Evolutionary conservation across 2,888 invertebrate genomes (phyloP), one percentile per base, ranked within the genome.

Genomic region (Leucophenga maculata): DNA sequence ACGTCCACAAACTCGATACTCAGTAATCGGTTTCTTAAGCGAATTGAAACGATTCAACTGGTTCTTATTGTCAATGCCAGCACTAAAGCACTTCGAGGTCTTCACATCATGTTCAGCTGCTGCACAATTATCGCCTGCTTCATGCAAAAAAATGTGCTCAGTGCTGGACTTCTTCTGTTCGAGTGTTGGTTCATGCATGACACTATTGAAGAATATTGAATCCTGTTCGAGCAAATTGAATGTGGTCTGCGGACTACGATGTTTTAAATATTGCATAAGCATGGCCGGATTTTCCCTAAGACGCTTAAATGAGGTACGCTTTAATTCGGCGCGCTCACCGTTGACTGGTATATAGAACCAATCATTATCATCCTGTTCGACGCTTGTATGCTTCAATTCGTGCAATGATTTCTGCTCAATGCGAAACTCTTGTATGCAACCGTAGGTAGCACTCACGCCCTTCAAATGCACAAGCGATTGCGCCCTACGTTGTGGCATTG

Each of bases 191-290:
- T 26, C 26, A 1, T 67, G 39, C 0, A 78, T 62, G 18, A 86
- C 71, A 64, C 81, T 79, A 22, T 87, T 83, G 22, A 88, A 82
- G 70, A 88, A 87, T 66, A 86, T 73, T 0, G 82, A 76, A 69
- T 87, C 85, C 69, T 86, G 87, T n/a, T 87, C 88, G 8, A 87
- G 75, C 2, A 85, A 62, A 72, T 86, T 88, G 55, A 85, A 87
- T 0, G 81, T 73, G 3, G 73, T 60, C 3, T 62, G 20, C 0
- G 77, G 69, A 8, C 71, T 71, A 14, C 82, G 69, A 0, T 86
- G 77, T 3, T 80, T 82, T 14, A 87, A 67, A 48, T 83, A 76
- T 9, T 78, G 78, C 0, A 86, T 66, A 50, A 87, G 68, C 4
- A 82, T 64, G 6, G 79, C 75, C 0, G 88, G 88, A 67, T 80